Evolutionary conservation across 1,140 invertebrate genomes (phyloP).

Genomic region (Drosophila repleta): DNA sequence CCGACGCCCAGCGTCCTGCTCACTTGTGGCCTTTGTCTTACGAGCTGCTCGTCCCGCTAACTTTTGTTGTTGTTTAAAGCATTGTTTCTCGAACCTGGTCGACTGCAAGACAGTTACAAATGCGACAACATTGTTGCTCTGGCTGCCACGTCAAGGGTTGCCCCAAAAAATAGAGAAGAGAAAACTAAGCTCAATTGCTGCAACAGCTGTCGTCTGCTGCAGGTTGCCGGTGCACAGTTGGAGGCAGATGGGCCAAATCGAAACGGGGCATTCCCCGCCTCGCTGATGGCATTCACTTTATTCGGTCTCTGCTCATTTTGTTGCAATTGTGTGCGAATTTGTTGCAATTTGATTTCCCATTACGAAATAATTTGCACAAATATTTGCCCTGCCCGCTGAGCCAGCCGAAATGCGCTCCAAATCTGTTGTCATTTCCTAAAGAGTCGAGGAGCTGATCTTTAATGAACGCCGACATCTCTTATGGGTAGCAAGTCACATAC

Average conservation of each 20-base stretch:
- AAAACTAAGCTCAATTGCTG: constrained; percentile 47
- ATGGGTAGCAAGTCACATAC: no score
- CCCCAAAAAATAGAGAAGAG: background rate
- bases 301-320: constrained; percentile 61
- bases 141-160: background rate
- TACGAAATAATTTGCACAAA: constrained; percentile 74
- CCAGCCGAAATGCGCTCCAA: no score
- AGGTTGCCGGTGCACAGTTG: background rate
- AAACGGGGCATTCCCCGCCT: constrained; percentile 66
- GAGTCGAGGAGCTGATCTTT: no score
- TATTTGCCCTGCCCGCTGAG: constrained; percentile 24
- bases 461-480: no score
- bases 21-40: constrained; percentile 50
- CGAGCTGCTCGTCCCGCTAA: background rate
- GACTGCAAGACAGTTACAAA: constrained; percentile 79
- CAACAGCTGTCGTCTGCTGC: constrained; percentile 50
- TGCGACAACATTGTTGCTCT: constrained; percentile 76
- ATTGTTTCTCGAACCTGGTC: constrained; percentile 46
- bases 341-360: constrained; percentile 80
- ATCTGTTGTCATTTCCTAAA: no score
- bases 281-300: constrained; percentile 76
- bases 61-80: constrained; percentile 26
- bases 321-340: constrained; percentile 79
- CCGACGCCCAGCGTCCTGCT: background rate
- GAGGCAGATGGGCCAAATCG: no score